Evolutionary conservation across 2,888 invertebrate genomes (phyloP), one percentile per base, ranked within the genome.

Genomic region (Drosophila acutilabella): DNA sequence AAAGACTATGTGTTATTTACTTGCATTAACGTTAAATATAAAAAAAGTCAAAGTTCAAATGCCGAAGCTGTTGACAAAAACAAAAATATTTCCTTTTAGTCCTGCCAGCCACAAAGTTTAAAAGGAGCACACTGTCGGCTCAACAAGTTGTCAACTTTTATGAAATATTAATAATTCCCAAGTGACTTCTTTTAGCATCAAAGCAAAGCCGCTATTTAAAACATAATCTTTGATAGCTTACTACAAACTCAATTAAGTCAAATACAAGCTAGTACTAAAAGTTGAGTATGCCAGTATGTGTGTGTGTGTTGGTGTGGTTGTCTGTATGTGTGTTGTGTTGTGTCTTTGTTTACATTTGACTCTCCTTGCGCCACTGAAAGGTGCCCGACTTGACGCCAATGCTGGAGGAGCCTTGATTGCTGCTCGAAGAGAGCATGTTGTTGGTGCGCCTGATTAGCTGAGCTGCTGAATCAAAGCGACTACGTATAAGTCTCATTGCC

Each of bases 401-500:
- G 85, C 93, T 93, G 41, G 93, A 93, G 14, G 93, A 93, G 64
- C 92, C 93, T 80, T 93, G 92, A 78, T 91, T 92, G 74, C 91
- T 92, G 70, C 86, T 92, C 59, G 91, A 92, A 38, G 91, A 91
- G 41, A 92, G 83, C 77, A 92, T 92, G 64, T 93, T 93, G 78
- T 93, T 93, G 57, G 93, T 93, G 73, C 92, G 89, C 20, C 93
- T 88, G 62, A 93, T 92, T 5, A 93, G 80, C 65, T 93, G 92
- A n/a, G 93, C 93, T 16, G 93, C 93, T 53, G 93, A 93, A 85
- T 93, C 93, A 64, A 93, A 92, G 53, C 93, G 92, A 61, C 92
- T 93, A 57, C 93, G 92, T 74, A 97, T 96, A 69, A 97, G 93
- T 80, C 97, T 94, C 94, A 97, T 95, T 60, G 97, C 97, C 13